Percentiles rank a stretch among this genome's conserved stretches.
These are phyloP conservation scores for Lepus townsendii DNA, from an alignment of 2,797 vertebrate species.

Conservation along the genomic window DNA sequence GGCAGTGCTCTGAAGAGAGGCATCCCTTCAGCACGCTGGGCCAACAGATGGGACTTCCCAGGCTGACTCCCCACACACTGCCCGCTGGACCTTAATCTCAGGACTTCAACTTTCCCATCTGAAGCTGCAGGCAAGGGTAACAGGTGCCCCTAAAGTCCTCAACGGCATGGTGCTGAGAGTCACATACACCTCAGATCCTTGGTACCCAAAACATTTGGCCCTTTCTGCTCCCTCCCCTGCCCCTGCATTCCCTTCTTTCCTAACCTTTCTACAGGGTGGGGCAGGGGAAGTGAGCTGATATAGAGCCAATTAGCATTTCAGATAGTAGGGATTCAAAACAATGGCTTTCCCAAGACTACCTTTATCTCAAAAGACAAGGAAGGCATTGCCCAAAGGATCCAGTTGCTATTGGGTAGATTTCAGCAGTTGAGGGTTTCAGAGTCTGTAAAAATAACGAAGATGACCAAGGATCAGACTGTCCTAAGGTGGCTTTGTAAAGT, in stretches of 20 bases:
- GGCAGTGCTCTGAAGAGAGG: not conserved
- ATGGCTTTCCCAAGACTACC: not conserved
- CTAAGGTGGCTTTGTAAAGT: not conserved
- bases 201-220: not conserved
- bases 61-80: not conserved
- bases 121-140: not conserved
- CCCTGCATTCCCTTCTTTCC: not conserved
- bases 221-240: not conserved
- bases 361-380: conserved; percentile 28
- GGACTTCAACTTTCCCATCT: not conserved
- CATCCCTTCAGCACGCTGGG: not conserved
- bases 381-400: not conserved
- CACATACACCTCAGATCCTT: not conserved
- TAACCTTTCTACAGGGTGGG: not conserved
- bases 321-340: conserved; percentile 34
- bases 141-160: not conserved
- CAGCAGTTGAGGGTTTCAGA: not conserved
- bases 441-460: not conserved
- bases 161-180: not conserved
- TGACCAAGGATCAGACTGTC: not conserved
- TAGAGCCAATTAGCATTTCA: not conserved
- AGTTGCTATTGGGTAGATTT: not conserved
- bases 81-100: not conserved
- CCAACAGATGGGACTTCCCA: not conserved
- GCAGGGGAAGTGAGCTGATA: not conserved